phyloP scores from a whole-genome alignment of 1,140 invertebrate species.

The Bemisia tabaci region DNA sequence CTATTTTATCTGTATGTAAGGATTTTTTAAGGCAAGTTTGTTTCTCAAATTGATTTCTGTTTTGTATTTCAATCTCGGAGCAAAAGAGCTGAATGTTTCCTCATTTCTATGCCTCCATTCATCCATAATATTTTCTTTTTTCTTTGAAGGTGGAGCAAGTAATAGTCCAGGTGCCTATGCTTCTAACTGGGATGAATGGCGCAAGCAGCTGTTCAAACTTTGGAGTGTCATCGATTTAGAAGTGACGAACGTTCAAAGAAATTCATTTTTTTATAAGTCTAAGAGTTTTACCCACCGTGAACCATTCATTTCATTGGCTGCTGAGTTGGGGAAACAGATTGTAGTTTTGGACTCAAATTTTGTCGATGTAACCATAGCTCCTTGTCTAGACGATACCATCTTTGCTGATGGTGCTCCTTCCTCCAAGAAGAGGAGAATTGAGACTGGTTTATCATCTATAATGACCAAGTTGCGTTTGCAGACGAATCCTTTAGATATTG shows the following conservation, averaged over 20 bases:
- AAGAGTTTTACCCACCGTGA: neutral
- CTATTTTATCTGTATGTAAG: too few relatives aligned
- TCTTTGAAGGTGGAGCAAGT: neutral
- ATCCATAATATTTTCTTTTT: too few relatives aligned
- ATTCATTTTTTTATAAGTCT: neutral
- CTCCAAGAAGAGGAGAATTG: neutral
- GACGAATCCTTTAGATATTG: neutral
- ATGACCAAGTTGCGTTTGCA: neutral
- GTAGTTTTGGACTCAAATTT: neutral
- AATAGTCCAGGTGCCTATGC: conserved; percentile 4
- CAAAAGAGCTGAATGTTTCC: too few relatives aligned
- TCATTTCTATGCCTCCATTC: too few relatives aligned
- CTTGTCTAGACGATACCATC: neutral
- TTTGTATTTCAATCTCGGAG: too few relatives aligned
- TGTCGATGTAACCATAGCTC: neutral
- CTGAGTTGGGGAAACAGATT: neutral
- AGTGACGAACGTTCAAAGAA: neutral
- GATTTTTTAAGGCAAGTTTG: too few relatives aligned
- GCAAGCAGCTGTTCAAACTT: conserved; percentile 4
- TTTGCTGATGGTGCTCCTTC: neutral
- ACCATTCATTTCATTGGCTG: neutral
- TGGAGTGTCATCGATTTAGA: neutral
- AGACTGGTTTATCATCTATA: neutral
- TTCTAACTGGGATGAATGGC: conserved; percentile 9
- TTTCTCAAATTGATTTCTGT: too few relatives aligned